phyloP scores from a whole-genome alignment of 2,113 vertebrate genomes.

The Boulengeromyrus knoepffleri region DNA sequence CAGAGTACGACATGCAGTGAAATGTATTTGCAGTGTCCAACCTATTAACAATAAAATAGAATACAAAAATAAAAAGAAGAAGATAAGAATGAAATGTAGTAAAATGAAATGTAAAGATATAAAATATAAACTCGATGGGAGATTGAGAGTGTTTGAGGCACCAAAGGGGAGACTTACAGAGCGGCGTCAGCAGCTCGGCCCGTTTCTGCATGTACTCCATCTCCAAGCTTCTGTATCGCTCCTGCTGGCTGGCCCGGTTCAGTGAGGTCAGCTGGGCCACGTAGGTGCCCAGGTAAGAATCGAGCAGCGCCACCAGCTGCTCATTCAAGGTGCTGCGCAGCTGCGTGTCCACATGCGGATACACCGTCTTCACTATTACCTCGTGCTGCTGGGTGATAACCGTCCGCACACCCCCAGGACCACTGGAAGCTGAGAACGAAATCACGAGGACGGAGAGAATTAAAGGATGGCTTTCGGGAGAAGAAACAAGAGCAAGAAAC shows the following conservation, averaged over 20 bases:
- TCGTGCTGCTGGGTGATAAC: slow-evolving; percentile 72
- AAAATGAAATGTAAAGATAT: no score
- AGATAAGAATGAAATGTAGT: no score
- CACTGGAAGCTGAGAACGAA: slow-evolving; percentile 63
- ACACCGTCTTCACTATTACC: slow-evolving; percentile 72
- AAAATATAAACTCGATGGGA: background rate
- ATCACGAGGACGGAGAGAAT: background rate
- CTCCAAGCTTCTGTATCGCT: slow-evolving; percentile 76
- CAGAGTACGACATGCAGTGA: no score
- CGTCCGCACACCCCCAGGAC: slow-evolving; percentile 58
- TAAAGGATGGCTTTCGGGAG: background rate
- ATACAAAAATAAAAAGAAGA: no score
- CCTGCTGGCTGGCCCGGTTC: slow-evolving; percentile 64
- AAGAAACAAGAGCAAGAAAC: background rate
- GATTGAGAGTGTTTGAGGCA: background rate
- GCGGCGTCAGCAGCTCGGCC: slow-evolving; percentile 72
- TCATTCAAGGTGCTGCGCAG: slow-evolving; percentile 73
- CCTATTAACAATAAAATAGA: no score
- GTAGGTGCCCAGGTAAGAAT: slow-evolving; percentile 76
- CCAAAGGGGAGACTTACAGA: slow-evolving; percentile 66
- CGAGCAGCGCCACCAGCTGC: slow-evolving; percentile 82
- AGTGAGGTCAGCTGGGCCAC: slow-evolving; percentile 83
- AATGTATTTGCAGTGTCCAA: no score
- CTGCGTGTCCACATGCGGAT: slow-evolving; percentile 78
- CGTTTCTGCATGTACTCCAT: slow-evolving; percentile 83